These are phyloP conservation scores for Salticus scenicus DNA, from an alignment of 2,888 invertebrate species.

Conservation along the genomic window DNA sequence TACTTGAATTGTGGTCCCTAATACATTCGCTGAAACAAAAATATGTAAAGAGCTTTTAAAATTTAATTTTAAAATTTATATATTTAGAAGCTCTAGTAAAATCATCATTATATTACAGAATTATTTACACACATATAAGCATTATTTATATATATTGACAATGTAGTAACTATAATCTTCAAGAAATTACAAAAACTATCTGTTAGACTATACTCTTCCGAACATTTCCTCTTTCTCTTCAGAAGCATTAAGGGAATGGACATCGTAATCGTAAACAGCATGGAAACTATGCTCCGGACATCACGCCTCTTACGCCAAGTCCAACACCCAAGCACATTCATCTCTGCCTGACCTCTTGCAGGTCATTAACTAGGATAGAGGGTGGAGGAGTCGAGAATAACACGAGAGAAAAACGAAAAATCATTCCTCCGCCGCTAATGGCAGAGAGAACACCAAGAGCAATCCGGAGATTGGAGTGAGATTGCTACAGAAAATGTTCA, in stretches of 20 bases:
- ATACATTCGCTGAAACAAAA: too few species aligned
- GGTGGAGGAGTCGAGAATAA: not conserved
- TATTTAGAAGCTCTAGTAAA: too few species aligned
- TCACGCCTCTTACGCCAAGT: conserved; percentile 29
- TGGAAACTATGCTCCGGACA: conserved; percentile 48
- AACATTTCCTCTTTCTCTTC: too few species aligned
- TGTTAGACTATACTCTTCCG: too few species aligned
- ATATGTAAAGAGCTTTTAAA: too few species aligned
- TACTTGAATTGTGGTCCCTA: too few species aligned
- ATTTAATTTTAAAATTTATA: too few species aligned
- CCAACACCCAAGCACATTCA: conserved; percentile 45
- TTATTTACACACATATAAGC: too few species aligned
- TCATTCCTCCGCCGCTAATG: conserved; percentile 61
- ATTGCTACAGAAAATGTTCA: conserved; percentile 57
- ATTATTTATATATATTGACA: too few species aligned
- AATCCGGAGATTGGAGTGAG: conserved; percentile 63
- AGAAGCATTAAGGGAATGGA: conserved; percentile 64
- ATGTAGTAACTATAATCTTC: too few species aligned
- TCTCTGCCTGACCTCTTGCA: conserved; percentile 61
- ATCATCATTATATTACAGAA: too few species aligned
- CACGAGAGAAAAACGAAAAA: conserved; percentile 28
- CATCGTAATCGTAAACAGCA: conserved; percentile 49
- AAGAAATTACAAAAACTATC: too few species aligned
- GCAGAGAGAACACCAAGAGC: conserved; percentile 62
- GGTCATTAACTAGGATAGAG: conserved; percentile 38